Conservation (phyloP, 2,888 invertebrate genomes). For the Subacronicta megacephala region DNA sequence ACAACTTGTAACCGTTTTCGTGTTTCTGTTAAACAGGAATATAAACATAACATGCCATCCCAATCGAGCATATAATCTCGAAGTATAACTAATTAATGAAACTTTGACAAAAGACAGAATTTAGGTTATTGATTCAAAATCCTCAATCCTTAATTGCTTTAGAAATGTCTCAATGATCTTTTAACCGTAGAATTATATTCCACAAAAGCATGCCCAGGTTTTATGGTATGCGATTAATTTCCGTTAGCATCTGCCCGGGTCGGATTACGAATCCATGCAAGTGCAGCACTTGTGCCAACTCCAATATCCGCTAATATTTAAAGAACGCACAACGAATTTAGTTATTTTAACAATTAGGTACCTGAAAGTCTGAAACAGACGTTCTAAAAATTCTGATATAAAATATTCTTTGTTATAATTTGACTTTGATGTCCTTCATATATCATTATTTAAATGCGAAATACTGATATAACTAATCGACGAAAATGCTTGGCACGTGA, state of each 20-base stretch:
- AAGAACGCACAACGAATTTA: slow-evolving; percentile 29
- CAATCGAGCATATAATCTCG: no score
- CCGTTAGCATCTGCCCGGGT: slow-evolving; percentile 33
- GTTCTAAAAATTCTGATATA: neutral
- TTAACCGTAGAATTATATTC: no score
- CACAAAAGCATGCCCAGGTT: neutral
- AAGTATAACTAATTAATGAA: no score
- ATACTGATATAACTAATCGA: slow-evolving; percentile 23
- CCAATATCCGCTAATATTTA: slow-evolving; percentile 36
- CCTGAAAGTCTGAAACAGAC: neutral
- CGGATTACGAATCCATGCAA: slow-evolving; percentile 15
- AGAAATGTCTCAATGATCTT: no score
- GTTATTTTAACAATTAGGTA: no score
- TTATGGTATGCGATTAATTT: slow-evolving; percentile 31
- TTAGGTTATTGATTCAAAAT: no score
- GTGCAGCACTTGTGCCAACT: slow-evolving; percentile 33
- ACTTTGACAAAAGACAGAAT: no score
- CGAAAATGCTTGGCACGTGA: slow-evolving; percentile 25
- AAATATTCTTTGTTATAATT: slow-evolving; percentile 7
- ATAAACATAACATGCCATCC: no score
- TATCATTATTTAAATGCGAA: slow-evolving; percentile 20
- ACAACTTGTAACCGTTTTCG: no score
- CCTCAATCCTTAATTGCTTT: no score
- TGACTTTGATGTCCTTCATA: slow-evolving; percentile 23
- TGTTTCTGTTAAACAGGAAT: no score